These are phyloP conservation scores for Meteorus cinctellus DNA, from an alignment of 2,888 invertebrate genomes.

Conservation along the genomic window DNA sequence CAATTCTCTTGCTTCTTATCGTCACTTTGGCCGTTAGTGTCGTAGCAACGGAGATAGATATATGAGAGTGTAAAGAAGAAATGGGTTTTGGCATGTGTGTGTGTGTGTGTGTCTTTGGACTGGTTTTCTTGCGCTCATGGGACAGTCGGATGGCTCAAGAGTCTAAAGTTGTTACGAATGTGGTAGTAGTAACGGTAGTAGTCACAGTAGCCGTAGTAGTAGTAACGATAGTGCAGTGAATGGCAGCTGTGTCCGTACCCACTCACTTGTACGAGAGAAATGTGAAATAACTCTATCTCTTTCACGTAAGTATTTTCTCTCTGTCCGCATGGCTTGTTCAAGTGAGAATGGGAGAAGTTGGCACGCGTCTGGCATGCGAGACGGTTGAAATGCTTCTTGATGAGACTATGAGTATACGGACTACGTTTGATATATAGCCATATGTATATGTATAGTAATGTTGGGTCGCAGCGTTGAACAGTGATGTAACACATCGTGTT, in stretches of 20 bases:
- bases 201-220: not conserved
- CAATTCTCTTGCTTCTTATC: constrained; percentile 4
- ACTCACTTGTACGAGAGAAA: constrained; percentile 29
- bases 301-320: not conserved
- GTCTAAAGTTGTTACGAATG: not conserved
- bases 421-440: not conserved
- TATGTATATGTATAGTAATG: not conserved
- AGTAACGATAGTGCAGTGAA: constrained; percentile 16
- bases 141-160: constrained; percentile 20
- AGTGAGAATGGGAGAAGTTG: constrained; percentile 55
- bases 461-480: constrained; percentile 44
- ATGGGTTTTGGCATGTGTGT: not conserved
- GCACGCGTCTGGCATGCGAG: constrained; percentile 67
- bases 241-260: constrained; percentile 20
- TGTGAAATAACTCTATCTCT: constrained; percentile 33
- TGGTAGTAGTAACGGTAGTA: not conserved
- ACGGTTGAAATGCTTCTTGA: constrained; percentile 39
- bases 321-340: not conserved
- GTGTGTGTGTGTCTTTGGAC: constrained; percentile 26
- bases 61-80: constrained; percentile 7
- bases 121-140: constrained; percentile 34
- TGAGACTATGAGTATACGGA: constrained; percentile 57
- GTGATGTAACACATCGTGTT: constrained; percentile 28
- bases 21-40: constrained; percentile 18
- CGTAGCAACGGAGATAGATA: not conserved